phyloP scores from a whole-genome alignment of 2,113 vertebrate genomes.

The Tachysurus fulvidraco region DNA sequence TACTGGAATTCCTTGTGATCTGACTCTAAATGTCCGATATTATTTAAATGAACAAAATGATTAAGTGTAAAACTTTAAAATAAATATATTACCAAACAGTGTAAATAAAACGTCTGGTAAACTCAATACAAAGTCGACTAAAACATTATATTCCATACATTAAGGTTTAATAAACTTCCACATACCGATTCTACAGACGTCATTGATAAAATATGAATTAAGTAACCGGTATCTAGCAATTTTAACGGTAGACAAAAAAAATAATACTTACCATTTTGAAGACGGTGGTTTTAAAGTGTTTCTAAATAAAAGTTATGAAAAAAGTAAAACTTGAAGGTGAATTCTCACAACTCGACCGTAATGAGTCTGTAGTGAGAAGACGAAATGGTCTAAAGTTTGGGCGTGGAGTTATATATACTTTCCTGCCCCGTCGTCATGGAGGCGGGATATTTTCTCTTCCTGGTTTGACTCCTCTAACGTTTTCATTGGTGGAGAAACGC shows the following conservation, averaged over 20 bases:
- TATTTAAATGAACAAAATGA: not conserved
- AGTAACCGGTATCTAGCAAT: too few species aligned
- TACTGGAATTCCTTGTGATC: too few species aligned
- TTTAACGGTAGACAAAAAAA: not conserved
- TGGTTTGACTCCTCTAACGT: not conserved
- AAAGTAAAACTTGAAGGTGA: not conserved
- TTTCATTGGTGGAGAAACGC: conserved; percentile 31
- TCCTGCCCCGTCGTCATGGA: not conserved
- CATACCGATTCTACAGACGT: not conserved
- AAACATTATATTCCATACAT: not conserved
- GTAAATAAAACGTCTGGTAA: not conserved
- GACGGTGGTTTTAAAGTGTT: not conserved
- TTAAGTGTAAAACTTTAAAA: not conserved
- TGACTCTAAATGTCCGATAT: not conserved
- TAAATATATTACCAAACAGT: not conserved
- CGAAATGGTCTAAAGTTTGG: not conserved
- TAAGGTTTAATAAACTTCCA: not conserved
- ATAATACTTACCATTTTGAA: conserved; percentile 48
- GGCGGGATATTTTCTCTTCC: not conserved
- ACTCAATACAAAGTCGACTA: not conserved
- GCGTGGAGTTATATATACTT: conserved; percentile 56
- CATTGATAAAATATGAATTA: not conserved
- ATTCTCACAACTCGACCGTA: conserved; percentile 59
- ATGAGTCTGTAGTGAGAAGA: conserved; percentile 65
- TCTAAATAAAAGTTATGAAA: not conserved